phyloP scores from a whole-genome alignment of 37 sponge, comb jelly and placozoan genomes.

The Oscarella lobularis region DNA sequence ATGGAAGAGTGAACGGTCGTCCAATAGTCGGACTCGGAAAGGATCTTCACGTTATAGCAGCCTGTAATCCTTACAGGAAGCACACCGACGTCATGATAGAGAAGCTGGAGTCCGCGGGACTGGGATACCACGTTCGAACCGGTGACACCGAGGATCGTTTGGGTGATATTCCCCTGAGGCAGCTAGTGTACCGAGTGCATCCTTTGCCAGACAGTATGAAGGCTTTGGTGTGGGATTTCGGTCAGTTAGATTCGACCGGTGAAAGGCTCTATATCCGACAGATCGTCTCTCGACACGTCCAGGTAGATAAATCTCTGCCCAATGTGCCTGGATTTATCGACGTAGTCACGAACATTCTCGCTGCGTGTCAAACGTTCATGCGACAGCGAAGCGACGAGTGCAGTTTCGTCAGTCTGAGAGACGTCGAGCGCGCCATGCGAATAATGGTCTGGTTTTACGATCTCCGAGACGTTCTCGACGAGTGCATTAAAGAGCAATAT shows the following conservation, averaged over 20 bases:
- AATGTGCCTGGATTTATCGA: constrained; percentile 5
- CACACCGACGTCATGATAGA: constrained; percentile 20
- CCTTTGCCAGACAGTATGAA: constrained; percentile 79
- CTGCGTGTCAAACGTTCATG: constrained; percentile 65
- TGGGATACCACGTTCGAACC: constrained; percentile 20
- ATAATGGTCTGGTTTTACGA: constrained; percentile 22
- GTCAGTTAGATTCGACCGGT: constrained; percentile 51
- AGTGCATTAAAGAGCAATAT: background rate
- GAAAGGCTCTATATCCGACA: constrained; percentile 51
- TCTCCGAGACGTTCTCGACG: background rate
- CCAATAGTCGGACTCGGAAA: background rate
- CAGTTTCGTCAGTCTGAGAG: constrained; percentile 58
- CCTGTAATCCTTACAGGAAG: constrained; percentile 27
- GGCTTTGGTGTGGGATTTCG: constrained; percentile 93
- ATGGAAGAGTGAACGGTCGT: constrained; percentile 21
- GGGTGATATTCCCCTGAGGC: constrained; percentile 67
- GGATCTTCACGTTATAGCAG: constrained; percentile 50
- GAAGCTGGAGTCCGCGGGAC: constrained; percentile 18
- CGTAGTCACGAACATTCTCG: constrained; percentile 31
- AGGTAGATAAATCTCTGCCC: background rate
- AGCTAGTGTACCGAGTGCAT: constrained; percentile 85
- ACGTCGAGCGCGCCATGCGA: constrained; percentile 40
- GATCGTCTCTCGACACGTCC: constrained; percentile 54
- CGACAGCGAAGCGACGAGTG: constrained; percentile 43
- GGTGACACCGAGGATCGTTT: constrained; percentile 16